Conservation (phyloP, 2,797 vertebrate species). For the Phoeniculus purpureus region DNA sequence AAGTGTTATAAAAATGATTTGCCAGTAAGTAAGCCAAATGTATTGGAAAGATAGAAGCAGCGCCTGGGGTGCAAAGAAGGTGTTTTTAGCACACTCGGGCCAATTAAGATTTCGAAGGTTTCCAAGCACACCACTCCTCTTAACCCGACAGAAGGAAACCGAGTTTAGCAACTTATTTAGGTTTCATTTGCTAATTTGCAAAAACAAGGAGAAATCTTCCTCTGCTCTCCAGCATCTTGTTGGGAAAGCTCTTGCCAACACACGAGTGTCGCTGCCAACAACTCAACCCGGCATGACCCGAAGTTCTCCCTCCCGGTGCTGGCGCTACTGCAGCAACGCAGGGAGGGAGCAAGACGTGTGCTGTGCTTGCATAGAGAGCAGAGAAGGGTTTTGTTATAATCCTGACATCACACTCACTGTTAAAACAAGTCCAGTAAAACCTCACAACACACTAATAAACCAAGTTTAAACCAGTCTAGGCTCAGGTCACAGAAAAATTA, state of each 20-base stretch:
- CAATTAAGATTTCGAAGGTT: constrained; percentile 22
- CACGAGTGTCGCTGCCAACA: background rate
- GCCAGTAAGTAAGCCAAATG: background rate
- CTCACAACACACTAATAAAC: rapidly evolving
- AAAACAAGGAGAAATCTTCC: constrained; percentile 51
- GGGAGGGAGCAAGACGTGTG: background rate
- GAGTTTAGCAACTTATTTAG: constrained; percentile 57
- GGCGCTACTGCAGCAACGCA: background rate
- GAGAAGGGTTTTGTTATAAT: background rate
- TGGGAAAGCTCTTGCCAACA: constrained; percentile 46
- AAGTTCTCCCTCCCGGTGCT: constrained; percentile 1
- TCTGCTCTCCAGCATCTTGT: constrained; percentile 33
- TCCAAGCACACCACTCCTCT: constrained; percentile 33
- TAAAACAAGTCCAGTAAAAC: rapidly evolving
- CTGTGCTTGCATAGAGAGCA: background rate
- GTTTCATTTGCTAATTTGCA: constrained; percentile 59
- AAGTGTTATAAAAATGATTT: constrained; percentile 8
- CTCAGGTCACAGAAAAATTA: background rate
- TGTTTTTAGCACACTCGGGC: constrained; percentile 16
- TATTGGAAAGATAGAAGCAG: background rate
- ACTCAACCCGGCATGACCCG: constrained; percentile 38
- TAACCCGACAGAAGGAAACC: constrained; percentile 50
- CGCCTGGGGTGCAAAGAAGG: background rate
- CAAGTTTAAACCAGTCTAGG: background rate
- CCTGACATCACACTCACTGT: background rate